These are phyloP conservation scores for Otolemur crassicaudatus DNA, from an alignment of 2,797 vertebrate genomes.

Conservation along the genomic window DNA sequence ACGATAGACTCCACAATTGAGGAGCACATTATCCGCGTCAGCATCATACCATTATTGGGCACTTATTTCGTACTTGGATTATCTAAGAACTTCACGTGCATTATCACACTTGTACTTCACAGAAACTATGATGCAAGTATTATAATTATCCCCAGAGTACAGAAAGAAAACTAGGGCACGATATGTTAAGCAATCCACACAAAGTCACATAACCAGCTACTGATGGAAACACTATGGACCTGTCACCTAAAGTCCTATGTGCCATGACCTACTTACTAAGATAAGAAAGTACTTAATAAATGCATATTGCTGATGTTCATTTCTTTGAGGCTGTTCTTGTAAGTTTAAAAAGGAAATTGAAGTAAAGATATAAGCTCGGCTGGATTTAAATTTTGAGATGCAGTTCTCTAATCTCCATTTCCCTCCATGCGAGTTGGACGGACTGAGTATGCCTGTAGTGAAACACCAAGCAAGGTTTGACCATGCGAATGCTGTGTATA, in stretches of 20 bases:
- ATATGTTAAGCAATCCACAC: not conserved
- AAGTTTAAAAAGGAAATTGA: not conserved
- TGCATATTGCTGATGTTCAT: not conserved
- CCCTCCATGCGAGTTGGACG: not conserved
- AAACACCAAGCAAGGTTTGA: not conserved
- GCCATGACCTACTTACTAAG: not conserved
- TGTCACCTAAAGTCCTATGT: not conserved
- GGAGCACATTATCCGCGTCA: not conserved
- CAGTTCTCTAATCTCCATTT: not conserved
- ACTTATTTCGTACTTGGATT: not conserved
- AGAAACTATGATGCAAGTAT: not conserved
- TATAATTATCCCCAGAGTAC: not conserved
- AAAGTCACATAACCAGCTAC: not conserved
- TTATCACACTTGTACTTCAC: not conserved
- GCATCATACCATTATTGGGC: not conserved
- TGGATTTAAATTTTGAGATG: not conserved
- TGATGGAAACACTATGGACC: not conserved
- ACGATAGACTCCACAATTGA: not conserved
- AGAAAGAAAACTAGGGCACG: not conserved
- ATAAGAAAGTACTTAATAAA: not conserved
- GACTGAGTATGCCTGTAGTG: not conserved
- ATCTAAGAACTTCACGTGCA: not conserved
- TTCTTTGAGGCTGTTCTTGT: not conserved
- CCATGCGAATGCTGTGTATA: not conserved
- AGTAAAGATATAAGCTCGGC: not conserved